Percentiles rank a stretch among this genome's conserved stretches.
Evolutionary conservation across 37 sponge, comb jelly and placozoan genomes (phyloP).

Genomic region (Aplysina aerophoba): DNA sequence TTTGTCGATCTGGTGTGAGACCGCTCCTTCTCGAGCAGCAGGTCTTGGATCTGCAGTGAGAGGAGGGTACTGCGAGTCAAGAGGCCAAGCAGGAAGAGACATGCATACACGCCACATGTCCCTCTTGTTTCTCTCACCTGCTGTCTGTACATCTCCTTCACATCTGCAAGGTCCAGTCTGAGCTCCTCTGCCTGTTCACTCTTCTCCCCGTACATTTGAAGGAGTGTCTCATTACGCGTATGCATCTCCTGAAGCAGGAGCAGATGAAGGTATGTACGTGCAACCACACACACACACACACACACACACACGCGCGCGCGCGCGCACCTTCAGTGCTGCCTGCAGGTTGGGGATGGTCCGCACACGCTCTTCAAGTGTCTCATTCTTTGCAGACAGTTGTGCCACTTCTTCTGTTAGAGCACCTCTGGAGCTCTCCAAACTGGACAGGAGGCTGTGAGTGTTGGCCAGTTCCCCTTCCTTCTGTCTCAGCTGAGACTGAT

Average conservation of each 20-base stretch:
- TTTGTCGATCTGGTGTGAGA: too few relatives aligned
- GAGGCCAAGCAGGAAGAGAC: too few relatives aligned
- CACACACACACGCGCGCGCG: neutral
- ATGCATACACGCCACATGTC: too few relatives aligned
- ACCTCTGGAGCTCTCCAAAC: conserved; percentile 76
- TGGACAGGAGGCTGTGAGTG: conserved; percentile 59
- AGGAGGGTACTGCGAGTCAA: too few relatives aligned
- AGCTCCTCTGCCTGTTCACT: conserved; percentile 95
- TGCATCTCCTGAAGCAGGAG: conserved; percentile 72
- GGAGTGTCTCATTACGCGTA: conserved; percentile 84
- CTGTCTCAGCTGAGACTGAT: conserved; percentile 84
- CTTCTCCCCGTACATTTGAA: conserved; percentile 99
- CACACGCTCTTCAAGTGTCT: conserved; percentile 44
- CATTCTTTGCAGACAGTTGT: conserved; percentile 52
- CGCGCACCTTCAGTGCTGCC: conserved; percentile 46
- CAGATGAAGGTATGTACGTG: neutral
- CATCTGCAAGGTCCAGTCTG: conserved; percentile 88
- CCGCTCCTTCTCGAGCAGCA: too few relatives aligned
- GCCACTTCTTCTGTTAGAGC: conserved; percentile 70
- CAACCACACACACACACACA: neutral
- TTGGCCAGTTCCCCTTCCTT: conserved; percentile 87
- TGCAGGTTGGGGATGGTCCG: conserved; percentile 48
- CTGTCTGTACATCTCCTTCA: conserved; percentile 92
- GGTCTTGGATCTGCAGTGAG: too few relatives aligned
- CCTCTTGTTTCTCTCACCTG: conserved; percentile 43